These are phyloP conservation scores for Cariama cristata DNA, from an alignment of 2,113 vertebrate species.

Conservation along the genomic window DNA sequence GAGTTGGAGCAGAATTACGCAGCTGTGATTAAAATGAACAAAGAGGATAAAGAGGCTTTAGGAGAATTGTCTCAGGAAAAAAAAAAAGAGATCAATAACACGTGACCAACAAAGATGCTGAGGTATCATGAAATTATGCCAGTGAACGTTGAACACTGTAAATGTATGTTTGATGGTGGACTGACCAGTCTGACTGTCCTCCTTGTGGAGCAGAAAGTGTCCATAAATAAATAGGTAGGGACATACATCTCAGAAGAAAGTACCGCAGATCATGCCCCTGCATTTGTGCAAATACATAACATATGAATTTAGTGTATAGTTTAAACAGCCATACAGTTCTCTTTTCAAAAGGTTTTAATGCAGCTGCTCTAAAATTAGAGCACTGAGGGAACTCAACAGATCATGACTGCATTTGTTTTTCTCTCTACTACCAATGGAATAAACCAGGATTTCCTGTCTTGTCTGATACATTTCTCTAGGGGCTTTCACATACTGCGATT, in stretches of 20 bases:
- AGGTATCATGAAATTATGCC: neutral
- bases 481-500: neutral
- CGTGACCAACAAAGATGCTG: neutral
- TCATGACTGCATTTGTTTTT: neutral
- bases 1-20: constrained; percentile 31
- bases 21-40: constrained; percentile 61
- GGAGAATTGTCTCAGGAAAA: constrained; percentile 6
- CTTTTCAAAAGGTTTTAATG: neutral
- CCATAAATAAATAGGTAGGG: constrained; percentile 14
- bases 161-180: neutral
- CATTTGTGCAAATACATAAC: neutral
- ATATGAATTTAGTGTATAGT: neutral
- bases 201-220: neutral
- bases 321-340: neutral
- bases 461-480: neutral
- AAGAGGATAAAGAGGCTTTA: constrained; percentile 42
- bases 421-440: neutral
- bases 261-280: neutral
- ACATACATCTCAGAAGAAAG: constrained; percentile 24
- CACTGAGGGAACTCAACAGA: neutral
- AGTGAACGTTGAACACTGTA: neutral
- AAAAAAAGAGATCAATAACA: neutral
- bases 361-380: neutral
- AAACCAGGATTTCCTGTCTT: neutral
- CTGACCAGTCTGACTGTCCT: neutral